Evolutionary conservation across 2,113 vertebrate genomes (phyloP).

Genomic region (Lasiurus cinereus): DNA sequence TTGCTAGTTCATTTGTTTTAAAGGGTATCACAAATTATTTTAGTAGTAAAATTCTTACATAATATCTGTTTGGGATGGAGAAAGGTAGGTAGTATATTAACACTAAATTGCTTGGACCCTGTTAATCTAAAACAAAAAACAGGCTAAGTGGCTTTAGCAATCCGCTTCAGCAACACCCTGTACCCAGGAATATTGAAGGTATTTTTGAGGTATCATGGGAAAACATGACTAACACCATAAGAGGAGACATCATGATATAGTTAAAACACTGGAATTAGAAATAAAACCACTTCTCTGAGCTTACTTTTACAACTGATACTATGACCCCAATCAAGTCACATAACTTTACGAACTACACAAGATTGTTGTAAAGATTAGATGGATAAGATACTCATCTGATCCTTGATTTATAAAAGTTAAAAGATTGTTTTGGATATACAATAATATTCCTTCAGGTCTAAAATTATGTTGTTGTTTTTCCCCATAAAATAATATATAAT

Average conservation of each 20-base stretch:
- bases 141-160: not conserved
- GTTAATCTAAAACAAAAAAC: not conserved
- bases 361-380: not conserved
- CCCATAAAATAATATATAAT: not conserved
- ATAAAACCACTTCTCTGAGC: not conserved
- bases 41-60: not conserved
- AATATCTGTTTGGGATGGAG: conserved; percentile 6
- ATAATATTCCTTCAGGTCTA: not conserved
- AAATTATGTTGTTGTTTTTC: not conserved
- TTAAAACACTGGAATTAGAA: conserved; percentile 44
- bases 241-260: not conserved
- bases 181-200: not conserved
- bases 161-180: not conserved
- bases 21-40: conserved; percentile 3
- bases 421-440: conserved; percentile 23
- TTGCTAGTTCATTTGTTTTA: conserved; percentile 61
- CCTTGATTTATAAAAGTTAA: conserved; percentile 22
- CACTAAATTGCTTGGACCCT: not conserved
- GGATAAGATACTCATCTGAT: not conserved
- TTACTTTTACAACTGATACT: not conserved
- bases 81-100: not conserved
- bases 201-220: not conserved
- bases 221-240: not conserved
- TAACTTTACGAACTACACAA: not conserved
- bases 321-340: not conserved